phyloP scores from a whole-genome alignment of 2,888 invertebrate genomes.

The Conus canariensis region DNA sequence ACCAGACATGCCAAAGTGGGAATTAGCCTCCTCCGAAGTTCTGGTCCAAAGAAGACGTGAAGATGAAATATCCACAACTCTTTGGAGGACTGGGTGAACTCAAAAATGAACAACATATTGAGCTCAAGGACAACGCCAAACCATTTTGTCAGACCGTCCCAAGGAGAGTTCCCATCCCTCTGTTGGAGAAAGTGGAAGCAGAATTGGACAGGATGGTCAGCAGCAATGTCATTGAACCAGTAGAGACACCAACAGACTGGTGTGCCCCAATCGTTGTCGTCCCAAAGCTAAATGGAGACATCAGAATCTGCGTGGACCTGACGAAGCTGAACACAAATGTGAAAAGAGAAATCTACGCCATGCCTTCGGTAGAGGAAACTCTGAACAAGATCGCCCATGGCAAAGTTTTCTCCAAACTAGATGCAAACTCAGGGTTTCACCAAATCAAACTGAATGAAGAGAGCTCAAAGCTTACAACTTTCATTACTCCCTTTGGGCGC shows the following conservation, averaged over 20 bases:
- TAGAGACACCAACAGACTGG: no score
- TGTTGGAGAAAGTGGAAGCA: conserved; percentile 3
- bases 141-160: no score
- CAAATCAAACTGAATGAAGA: conserved; percentile 31
- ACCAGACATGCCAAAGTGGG: no score
- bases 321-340: background rate
- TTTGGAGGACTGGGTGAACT: no score
- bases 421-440: conserved; percentile 13
- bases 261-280: background rate
- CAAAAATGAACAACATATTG: no score
- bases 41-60: no score
- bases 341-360: background rate
- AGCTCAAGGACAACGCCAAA: no score
- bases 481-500: conserved; percentile 41
- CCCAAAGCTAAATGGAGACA: conserved; percentile 6
- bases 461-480: conserved; percentile 35
- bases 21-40: no score
- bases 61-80: no score
- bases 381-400: conserved; percentile 17
- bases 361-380: conserved; percentile 6
- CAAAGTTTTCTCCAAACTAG: conserved; percentile 27
- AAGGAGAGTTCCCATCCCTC: background rate
- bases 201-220: background rate
- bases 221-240: no score
- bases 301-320: background rate